Evolutionary conservation across 2,888 invertebrate species (phyloP), one percentile per base, ranked within the genome.

Genomic region (Caenorhabditis sulstoni): DNA sequence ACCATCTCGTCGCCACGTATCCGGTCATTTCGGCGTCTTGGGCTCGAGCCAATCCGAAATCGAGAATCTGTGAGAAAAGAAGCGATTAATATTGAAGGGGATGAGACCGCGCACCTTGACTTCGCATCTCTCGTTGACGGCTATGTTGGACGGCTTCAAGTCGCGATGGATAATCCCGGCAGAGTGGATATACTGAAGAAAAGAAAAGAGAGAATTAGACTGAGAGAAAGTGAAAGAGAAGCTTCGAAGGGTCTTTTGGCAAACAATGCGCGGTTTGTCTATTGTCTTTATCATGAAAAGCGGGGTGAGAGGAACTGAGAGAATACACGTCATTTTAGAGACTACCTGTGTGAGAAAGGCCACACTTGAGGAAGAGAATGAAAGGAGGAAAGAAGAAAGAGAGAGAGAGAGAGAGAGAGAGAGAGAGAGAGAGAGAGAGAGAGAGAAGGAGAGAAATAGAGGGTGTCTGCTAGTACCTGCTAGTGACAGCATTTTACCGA

Each of bases 71-170:
- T 20, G 81, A 70, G 53, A 18, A 35, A 49, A 12, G 20, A 58
- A 11, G 12, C 16, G 7, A 47, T 0, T 12, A 9, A 29, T 5
- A 5, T 7, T 3, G 12, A 22, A 37, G 37, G 45, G 47, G 20
- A 49, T n/a, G 50, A 37, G 41, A 39, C 7, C 3, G 3, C 4
- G 29, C 35, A 92, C 92, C 90, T 92, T 96, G 85, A 99, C 92
- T 91, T 99, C 98, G 92, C 98, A 99, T 91, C 98, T 97, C 92
- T 99, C 98, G 92, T 99, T 99, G 1, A 99, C 98, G 47, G 97
- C 98, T 91, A 99, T 96, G 91, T 99, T 99, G 68, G 96, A 96
- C 39, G 98, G 99, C 91, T 99, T 99, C 87, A 99, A 92, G 91
- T 99, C 98, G 95, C 95, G 88, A 91, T 98, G 98, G 90, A 98